Conservation (phyloP, 2,113 vertebrate species). For the Bagarius yarrelli region DNA sequence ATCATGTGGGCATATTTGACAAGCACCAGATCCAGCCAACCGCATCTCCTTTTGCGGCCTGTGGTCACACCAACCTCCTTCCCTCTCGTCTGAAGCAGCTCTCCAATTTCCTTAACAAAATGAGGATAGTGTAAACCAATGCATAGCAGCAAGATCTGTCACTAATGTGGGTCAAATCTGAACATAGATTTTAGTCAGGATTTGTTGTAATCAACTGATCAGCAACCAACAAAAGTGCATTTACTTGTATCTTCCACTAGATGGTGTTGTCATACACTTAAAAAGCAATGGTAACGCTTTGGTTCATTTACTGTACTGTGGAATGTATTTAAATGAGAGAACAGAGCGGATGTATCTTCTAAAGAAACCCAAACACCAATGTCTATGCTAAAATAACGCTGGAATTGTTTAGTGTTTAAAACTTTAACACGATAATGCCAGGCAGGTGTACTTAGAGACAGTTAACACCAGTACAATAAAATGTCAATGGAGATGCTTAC, state of each 20-base stretch:
- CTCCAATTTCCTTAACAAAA: conserved; percentile 78
- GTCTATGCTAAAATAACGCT: too few species aligned
- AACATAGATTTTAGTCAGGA: background rate
- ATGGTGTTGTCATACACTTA: conserved; percentile 34
- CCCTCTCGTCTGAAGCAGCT: conserved; percentile 86
- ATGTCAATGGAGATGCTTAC: conserved; percentile 69
- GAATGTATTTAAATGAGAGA: background rate
- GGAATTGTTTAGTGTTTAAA: background rate
- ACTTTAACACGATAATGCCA: background rate
- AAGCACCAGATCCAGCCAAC: conserved; percentile 93
- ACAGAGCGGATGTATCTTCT: too few species aligned
- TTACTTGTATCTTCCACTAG: conserved; percentile 19
- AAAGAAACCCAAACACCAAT: too few species aligned
- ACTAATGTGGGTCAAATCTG: background rate
- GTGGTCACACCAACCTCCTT: conserved; percentile 95
- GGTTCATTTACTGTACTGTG: background rate
- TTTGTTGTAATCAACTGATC: background rate
- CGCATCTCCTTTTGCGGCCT: conserved; percentile 92
- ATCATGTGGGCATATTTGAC: conserved; percentile 98
- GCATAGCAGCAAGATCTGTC: background rate
- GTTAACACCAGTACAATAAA: background rate
- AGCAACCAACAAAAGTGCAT: background rate
- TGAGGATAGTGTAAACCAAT: background rate
- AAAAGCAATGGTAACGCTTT: background rate
- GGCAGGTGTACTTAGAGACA: too few species aligned